These are phyloP conservation scores for Erythrolamprus reginae DNA, from an alignment of 2,113 vertebrate genomes.

Conservation along the genomic window DNA sequence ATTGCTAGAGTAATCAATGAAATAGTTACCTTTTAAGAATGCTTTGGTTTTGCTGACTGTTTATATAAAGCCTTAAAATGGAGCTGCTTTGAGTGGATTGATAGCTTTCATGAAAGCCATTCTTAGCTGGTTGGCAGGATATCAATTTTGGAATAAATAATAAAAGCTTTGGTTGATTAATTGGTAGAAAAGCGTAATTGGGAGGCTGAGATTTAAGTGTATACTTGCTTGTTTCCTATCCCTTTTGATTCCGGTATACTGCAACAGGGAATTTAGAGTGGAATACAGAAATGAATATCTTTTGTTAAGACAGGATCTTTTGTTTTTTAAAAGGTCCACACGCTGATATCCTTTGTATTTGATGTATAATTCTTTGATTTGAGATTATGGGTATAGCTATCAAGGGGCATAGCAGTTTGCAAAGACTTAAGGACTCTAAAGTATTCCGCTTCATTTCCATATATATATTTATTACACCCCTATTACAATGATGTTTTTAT, in stretches of 20 bases:
- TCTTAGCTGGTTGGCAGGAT: neutral
- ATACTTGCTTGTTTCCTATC: neutral
- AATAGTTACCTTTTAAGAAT: neutral
- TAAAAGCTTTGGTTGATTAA: constrained; percentile 3
- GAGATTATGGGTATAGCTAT: neutral
- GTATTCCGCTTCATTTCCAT: neutral
- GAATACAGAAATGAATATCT: neutral
- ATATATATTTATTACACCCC: neutral
- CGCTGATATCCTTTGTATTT: neutral
- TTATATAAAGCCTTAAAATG: neutral
- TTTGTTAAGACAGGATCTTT: neutral
- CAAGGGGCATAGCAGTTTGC: neutral
- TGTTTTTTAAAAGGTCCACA: neutral
- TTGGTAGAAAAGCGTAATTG: neutral
- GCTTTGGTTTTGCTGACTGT: neutral
- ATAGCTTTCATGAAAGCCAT: neutral
- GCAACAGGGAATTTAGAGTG: neutral
- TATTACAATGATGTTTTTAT: neutral
- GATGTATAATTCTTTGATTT: neutral
- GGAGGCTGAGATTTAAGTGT: neutral
- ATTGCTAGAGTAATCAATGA: neutral
- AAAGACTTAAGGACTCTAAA: neutral
- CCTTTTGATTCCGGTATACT: neutral
- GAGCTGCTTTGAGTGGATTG: neutral
- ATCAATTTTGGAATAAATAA: constrained; percentile 10